Conservation (phyloP, 2,888 invertebrate genomes). For the Stenotaenia linearis region DNA sequence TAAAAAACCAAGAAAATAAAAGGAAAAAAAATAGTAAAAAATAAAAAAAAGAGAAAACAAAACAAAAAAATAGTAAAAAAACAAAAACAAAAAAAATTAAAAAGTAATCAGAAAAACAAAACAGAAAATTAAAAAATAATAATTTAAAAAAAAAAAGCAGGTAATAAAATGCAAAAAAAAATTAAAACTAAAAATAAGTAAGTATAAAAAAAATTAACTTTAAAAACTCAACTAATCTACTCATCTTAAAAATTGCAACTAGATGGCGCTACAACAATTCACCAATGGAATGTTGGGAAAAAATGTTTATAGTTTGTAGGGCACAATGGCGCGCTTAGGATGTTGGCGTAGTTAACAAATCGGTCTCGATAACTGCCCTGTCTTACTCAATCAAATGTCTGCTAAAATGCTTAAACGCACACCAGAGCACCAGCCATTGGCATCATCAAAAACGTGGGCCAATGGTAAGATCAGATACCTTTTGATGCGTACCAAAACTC, state of each 20-base stretch:
- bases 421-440: slow-evolving; percentile 30
- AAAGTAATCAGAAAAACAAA: too few species aligned
- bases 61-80: too few species aligned
- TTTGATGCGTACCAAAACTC: neutral
- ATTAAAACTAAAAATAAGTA: neutral
- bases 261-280: neutral
- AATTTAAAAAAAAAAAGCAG: too few species aligned
- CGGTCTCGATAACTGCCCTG: neutral
- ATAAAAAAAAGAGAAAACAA: too few species aligned
- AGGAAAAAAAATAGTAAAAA: too few species aligned
- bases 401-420: slow-evolving; percentile 34
- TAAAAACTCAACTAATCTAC: too few species aligned
- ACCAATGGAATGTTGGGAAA: neutral
- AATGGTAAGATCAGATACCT: slow-evolving; percentile 22
- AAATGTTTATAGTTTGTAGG: neutral
- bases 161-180: neutral
- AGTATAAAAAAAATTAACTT: neutral
- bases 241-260: neutral
- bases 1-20: too few species aligned
- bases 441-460: slow-evolving; percentile 27
- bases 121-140: too few species aligned
- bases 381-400: neutral
- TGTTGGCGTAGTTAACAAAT: neutral
- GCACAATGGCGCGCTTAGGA: neutral
- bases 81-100: too few species aligned